Evolutionary conservation across 92 coral and sea anemone genomes (phyloP).

Genomic region (Umimayanthus chanpuru): DNA sequence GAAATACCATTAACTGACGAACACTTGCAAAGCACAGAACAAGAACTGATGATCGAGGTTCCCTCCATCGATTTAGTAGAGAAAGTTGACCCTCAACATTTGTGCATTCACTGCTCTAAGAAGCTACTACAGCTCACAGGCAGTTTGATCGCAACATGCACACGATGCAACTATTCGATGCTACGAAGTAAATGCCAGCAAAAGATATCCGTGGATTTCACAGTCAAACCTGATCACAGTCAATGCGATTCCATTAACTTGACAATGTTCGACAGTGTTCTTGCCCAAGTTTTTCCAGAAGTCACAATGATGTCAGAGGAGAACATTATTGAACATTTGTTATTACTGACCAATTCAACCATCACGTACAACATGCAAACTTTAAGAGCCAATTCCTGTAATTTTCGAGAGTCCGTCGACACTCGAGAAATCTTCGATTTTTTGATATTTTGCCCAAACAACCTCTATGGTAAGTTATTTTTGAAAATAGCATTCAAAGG

Average conservation of each 20-base stretch:
- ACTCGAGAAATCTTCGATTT: too few species aligned
- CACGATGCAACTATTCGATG: conserved; percentile 7
- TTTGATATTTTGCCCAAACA: too few species aligned
- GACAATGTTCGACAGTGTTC: conserved; percentile 6
- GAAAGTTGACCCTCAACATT: conserved; percentile 10
- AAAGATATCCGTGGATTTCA: not conserved
- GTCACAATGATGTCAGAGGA: not conserved
- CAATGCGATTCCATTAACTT: not conserved
- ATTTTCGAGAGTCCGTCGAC: too few species aligned
- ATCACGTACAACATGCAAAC: not conserved
- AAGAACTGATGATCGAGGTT: not conserved
- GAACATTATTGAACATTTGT: conserved; percentile 9
- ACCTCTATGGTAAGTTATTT: too few species aligned
- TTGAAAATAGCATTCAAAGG: too few species aligned
- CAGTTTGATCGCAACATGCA: conserved; percentile 14
- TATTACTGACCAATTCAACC: not conserved
- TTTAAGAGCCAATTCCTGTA: too few species aligned
- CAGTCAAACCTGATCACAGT: conserved; percentile 13
- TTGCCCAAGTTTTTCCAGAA: conserved; percentile 10
- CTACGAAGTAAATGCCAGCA: conserved; percentile 11
- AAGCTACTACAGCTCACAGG: conserved; percentile 8
- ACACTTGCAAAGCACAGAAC: conserved; percentile 7
- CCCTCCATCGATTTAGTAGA: conserved; percentile 5
- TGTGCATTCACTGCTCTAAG: conserved; percentile 11
- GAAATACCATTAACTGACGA: conserved; percentile 6